A percentile compares a stretch with the other conserved stretches of the same genome.
Conservation (phyloP, 2,113 vertebrate species). For the Manacus vitellinus region DNA sequence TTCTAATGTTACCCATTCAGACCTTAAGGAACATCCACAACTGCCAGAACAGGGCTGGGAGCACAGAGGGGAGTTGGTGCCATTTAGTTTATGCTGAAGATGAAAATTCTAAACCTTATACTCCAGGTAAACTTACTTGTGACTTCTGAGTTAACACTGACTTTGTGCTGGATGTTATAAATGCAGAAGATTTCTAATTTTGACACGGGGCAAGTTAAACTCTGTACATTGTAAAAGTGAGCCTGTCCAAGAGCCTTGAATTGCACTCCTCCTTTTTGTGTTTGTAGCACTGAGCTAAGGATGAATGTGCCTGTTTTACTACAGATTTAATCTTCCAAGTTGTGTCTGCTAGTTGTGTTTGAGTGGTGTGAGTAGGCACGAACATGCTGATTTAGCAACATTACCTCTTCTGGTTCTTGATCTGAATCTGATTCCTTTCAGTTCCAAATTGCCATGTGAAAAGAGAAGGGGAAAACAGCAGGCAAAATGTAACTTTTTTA, state of each 20-base stretch:
- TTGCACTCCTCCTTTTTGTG: fast-evolving
- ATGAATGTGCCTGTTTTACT: background rate
- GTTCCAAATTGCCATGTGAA: slow-evolving; percentile 78
- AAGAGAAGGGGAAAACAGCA: slow-evolving; percentile 71
- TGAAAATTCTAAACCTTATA: background rate
- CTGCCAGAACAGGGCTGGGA: fast-evolving
- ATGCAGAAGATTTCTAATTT: too few species aligned
- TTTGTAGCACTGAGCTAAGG: background rate
- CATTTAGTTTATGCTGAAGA: background rate
- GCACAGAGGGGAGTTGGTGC: background rate
- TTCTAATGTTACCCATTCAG: background rate
- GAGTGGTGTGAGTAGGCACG: background rate
- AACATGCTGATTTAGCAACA: slow-evolving; percentile 28
- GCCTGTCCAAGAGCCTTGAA: background rate
- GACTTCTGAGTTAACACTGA: background rate
- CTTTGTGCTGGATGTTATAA: background rate
- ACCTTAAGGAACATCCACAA: background rate
- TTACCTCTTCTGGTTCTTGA: slow-evolving; percentile 97
- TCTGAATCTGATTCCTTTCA: slow-evolving; percentile 97
- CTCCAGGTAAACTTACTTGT: background rate
- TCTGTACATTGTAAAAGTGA: background rate
- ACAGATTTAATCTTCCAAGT: background rate
- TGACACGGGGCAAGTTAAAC: background rate
- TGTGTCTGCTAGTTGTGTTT: background rate
- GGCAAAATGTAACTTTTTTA: slow-evolving; percentile 71